Evolutionary conservation across 2,888 invertebrate species (phyloP), one percentile per base, ranked within the genome.

Genomic region (Meliscaeva auricollis): DNA sequence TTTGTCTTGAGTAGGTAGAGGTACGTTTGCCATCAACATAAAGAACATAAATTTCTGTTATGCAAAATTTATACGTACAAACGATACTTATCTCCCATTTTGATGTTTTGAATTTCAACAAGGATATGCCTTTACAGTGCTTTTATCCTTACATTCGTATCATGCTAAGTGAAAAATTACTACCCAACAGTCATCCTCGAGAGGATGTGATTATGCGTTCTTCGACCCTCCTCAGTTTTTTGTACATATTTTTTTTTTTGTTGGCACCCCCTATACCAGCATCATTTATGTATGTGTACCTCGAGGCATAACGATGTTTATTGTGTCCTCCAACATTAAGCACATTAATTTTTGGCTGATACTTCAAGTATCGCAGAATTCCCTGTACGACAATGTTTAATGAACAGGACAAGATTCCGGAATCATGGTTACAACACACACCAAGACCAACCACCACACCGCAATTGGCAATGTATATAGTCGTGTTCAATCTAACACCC

Each of bases 311-410:
- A 44, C 79, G 35, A 70, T 79, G 74, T 83, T 69, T 82, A 46
- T 82, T 68, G 66, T 79, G 50, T 83, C 64, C 69, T 83, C 64
- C 69, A 75, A 52, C 79, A 75, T 46, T 52, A 52, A 75, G 20
- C 74, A 54, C 83, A 83, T 83, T 83, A 74, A 74, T 75, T 75
- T 84, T 84, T 84, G 84, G 79, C 84, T 84, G 79, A 75, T 84
- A 68, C 84, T 78, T 79, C 60, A 75, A 70, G 62, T 84, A 79
- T 68, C 54, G n/a, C 75, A 41, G 54, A 68, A 76, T 60, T 68
- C 52, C 75, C 54, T 41, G 30, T 46, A 20, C 32, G 30, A 48
- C 58, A 8, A 11, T 84, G 84, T 80, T 80, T 75, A 84, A 80
- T 84, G 84, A 80, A 80, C 80, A 84, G 75, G 52, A 80, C 72